These are phyloP conservation scores for Corticium candelabrum DNA, from an alignment of 37 sponge, comb jelly and placozoan species.

Conservation along the genomic window DNA sequence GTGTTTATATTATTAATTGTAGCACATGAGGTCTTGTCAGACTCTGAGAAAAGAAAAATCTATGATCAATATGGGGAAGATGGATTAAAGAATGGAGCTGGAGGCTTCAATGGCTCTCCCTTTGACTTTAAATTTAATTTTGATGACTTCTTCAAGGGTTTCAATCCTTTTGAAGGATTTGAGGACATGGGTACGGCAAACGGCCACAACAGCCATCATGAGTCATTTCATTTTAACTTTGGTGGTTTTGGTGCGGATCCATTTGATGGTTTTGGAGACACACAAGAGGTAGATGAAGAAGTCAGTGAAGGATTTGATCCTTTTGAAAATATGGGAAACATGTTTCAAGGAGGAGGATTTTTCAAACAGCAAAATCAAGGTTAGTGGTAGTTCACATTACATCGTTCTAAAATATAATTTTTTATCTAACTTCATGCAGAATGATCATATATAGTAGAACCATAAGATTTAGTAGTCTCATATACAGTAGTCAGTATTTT, in stretches of 20 bases:
- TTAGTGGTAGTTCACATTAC: no score
- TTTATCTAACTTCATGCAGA: no score
- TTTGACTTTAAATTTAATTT: not conserved
- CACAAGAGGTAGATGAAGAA: not conserved
- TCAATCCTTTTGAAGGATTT: not conserved
- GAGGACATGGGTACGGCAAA: not conserved
- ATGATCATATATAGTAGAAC: no score
- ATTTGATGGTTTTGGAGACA: not conserved
- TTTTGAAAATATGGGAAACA: not conserved
- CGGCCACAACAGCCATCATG: no score
- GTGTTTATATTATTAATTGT: no score
- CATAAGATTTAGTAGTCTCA: no score
- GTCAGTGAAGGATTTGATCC: not conserved
- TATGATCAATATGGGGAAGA: conserved; percentile 1
- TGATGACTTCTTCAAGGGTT: not conserved
- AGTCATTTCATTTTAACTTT: not conserved
- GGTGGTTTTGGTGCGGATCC: not conserved
- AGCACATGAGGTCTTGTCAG: not conserved
- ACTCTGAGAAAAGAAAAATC: not conserved
- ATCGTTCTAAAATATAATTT: no score
- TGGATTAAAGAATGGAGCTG: not conserved
- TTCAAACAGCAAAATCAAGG: not conserved
- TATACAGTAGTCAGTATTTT: no score
- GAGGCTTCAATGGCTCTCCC: not conserved
- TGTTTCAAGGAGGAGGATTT: not conserved